Percentiles rank a stretch among this genome's conserved stretches.
Conservation (phyloP, 64 coral and sea anemone genomes). For the Anthopleura sola region DNA sequence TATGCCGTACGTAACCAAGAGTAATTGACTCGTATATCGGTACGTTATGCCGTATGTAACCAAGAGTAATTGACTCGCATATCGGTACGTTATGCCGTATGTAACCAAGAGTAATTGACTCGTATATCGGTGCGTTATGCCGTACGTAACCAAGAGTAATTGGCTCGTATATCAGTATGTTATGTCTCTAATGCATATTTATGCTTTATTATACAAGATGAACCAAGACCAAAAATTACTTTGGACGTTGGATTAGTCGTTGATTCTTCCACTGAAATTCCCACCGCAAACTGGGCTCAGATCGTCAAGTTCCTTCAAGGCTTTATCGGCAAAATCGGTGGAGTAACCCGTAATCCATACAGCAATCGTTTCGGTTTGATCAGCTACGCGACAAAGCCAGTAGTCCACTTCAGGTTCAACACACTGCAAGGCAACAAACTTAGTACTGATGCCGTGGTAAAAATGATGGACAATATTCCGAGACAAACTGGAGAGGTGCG, state of each 20-base stretch:
- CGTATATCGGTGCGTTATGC: too few species aligned
- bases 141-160: too few species aligned
- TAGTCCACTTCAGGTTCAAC: constrained; percentile 68
- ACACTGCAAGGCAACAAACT: constrained; percentile 39
- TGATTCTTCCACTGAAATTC: not conserved
- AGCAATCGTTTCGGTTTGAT: constrained; percentile 64
- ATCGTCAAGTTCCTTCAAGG: constrained; percentile 38
- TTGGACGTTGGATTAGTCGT: not conserved
- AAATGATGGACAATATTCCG: not conserved
- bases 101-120: too few species aligned
- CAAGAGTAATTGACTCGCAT: too few species aligned
- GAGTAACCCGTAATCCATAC: constrained; percentile 41
- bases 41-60: too few species aligned
- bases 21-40: too few species aligned
- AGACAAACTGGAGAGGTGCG: not conserved
- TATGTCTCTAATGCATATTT: not conserved
- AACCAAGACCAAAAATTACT: not conserved
- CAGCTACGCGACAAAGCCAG: constrained; percentile 45
- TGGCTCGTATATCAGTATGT: not conserved
- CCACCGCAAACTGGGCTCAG: not conserved
- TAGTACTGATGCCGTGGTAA: not conserved
- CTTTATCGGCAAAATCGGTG: constrained; percentile 2
- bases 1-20: too few species aligned
- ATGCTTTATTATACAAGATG: not conserved
- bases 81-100: too few species aligned